Evolutionary conservation across 2,797 vertebrate genomes (phyloP), one percentile per base, ranked within the genome.

Genomic region (Bucorvus abyssinicus): DNA sequence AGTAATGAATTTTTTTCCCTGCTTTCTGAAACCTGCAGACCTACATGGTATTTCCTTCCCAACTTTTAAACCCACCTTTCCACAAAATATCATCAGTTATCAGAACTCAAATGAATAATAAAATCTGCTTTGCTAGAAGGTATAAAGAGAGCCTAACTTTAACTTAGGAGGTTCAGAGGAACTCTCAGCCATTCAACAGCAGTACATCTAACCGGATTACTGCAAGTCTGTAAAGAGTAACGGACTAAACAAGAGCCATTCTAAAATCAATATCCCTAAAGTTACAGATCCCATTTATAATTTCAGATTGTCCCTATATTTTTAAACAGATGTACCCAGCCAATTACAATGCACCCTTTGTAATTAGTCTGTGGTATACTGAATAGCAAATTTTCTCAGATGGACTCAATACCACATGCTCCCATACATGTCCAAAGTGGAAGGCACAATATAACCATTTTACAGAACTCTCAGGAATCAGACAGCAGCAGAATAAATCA

Each of bases 401-500:
- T 68, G 67, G 88, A 97, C 68, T 92, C 77, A 89, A 80, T 90
- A 84, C 83, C 91, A 94, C 92, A 95, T 90, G 95, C 78, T 89
- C 93, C 95, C 74, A 75, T 86, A 94, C 61, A 57, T 64, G 71
- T 93, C 88, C 88, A 96, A 82, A 96, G 83, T 70, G 76, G 87
- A 94, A 88, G 19, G 87, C 91, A 97, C 95, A 96, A 96, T 93
- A 93, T 89, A 95, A 95, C 84, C 85, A 94, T 96, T 94, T 96
- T 93, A 92, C 65, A 94, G 92, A 97, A 97, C 94, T 96, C 95
- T 96, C 74, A 95, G 90, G 95, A 95, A 96, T 96, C 96, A 97
- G 95, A 96, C 97, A 98, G 95, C 82, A 97, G 87, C 80, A 90
- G 95, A 97, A 98, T 99, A 98, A 98, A 99, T 98, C 98, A 98